Evolutionary conservation across 2,113 vertebrate species (phyloP).

Genomic region (Epinephelus moara): DNA sequence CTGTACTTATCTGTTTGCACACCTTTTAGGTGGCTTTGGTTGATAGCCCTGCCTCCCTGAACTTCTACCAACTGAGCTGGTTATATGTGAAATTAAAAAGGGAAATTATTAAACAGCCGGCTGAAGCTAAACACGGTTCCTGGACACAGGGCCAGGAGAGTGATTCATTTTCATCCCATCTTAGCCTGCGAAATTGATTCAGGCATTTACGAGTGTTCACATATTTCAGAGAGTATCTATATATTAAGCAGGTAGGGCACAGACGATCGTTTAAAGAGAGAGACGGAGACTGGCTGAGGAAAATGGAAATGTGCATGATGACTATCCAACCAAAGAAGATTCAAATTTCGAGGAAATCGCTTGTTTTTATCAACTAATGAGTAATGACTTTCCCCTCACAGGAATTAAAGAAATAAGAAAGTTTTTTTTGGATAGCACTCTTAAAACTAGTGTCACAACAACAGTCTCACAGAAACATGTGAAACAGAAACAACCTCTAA

Average conservation of each 20-base stretch:
- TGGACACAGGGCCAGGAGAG: conserved; percentile 45
- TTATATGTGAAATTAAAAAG: conserved; percentile 80
- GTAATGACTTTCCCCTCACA: too few relatives aligned
- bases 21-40: conserved; percentile 68
- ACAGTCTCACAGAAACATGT: too few relatives aligned
- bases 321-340: neutral
- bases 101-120: conserved; percentile 70
- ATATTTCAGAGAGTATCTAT: conserved; percentile 33
- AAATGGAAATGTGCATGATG: neutral
- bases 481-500: too few relatives aligned
- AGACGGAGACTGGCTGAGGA: neutral
- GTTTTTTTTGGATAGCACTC: too few relatives aligned
- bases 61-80: conserved; percentile 74
- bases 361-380: too few relatives aligned
- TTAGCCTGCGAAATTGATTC: conserved; percentile 51
- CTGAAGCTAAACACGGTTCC: conserved; percentile 63
- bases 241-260: conserved; percentile 12
- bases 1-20: conserved; percentile 75
- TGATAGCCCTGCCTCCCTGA: conserved; percentile 46
- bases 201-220: conserved; percentile 38
- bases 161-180: conserved; percentile 50
- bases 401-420: too few relatives aligned
- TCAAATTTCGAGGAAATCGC: too few relatives aligned
- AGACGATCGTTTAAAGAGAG: neutral
- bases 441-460: too few relatives aligned